Evolutionary conservation across 92 coral and sea anemone species (phyloP).

Genomic region (Palythoa grandiflora): DNA sequence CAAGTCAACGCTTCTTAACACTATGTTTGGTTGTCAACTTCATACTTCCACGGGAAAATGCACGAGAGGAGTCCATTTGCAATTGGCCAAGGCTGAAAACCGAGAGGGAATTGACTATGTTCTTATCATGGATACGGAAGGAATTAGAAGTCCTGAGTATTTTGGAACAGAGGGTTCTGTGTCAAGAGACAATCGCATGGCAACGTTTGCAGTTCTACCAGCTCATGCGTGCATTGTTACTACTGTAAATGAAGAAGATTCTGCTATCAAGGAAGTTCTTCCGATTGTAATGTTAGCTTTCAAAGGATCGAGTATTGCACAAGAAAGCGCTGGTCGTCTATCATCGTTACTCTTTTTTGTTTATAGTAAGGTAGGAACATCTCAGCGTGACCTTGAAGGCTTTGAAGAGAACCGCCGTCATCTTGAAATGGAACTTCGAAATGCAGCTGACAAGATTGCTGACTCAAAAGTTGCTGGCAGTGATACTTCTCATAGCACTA

Average conservation of each 20-base stretch:
- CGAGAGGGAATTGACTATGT: conserved; percentile 47
- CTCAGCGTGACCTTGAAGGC: conserved; percentile 8
- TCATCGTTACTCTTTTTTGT: too few species aligned
- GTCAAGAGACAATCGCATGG: conserved; percentile 50
- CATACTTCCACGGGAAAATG: conserved; percentile 53
- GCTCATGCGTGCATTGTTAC: conserved; percentile 13
- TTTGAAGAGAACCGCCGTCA: conserved; percentile 29
- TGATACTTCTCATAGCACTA: background rate
- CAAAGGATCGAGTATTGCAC: conserved; percentile 26
- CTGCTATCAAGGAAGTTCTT: conserved; percentile 15
- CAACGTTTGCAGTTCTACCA: conserved; percentile 51
- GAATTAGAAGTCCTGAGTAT: conserved; percentile 36
- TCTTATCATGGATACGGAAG: conserved; percentile 57
- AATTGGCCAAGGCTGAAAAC: conserved; percentile 20
- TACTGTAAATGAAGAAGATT: conserved; percentile 26
- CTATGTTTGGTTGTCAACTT: conserved; percentile 59
- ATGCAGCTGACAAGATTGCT: conserved; percentile 16
- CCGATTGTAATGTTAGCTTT: conserved; percentile 30
- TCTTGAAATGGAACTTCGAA: conserved; percentile 26
- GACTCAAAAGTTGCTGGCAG: conserved; percentile 19
- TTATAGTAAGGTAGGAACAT: background rate
- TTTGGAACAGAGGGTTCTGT: conserved; percentile 41
- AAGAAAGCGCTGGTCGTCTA: conserved; percentile 28
- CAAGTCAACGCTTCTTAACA: conserved; percentile 61
- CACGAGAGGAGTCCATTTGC: conserved; percentile 56